Conservation (phyloP, 1,140 invertebrate genomes). For the Calliphora vicina region DNA sequence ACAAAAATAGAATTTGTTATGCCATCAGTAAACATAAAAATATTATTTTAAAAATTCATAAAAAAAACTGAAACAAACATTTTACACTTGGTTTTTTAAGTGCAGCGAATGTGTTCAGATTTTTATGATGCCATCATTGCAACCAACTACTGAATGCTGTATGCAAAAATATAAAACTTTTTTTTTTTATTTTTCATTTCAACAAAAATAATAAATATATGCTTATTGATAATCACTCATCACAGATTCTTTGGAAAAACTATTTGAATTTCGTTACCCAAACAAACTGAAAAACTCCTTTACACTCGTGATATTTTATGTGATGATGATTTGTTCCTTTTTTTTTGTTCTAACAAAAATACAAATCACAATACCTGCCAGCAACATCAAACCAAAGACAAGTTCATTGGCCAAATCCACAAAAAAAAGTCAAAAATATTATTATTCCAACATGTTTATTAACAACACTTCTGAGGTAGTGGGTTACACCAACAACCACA, state of each 20-base stretch:
- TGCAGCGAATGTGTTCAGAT: background rate
- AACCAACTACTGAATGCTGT: background rate
- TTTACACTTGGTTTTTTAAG: background rate
- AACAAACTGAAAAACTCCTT: background rate
- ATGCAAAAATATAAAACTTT: background rate
- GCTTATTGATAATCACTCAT: background rate
- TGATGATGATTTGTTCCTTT: too few relatives aligned
- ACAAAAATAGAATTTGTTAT: background rate
- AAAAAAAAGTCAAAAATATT: background rate
- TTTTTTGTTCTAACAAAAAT: background rate
- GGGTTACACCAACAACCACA: background rate
- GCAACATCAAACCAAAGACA: background rate
- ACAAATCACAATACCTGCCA: too few relatives aligned
- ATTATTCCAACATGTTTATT: slow-evolving; percentile 22
- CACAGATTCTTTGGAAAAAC: background rate
- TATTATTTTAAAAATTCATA: background rate
- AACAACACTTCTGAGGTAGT: slow-evolving; percentile 23
- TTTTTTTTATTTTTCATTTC: background rate
- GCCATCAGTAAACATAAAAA: background rate
- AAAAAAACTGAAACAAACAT: background rate
- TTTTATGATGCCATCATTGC: background rate
- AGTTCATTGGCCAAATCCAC: slow-evolving; percentile 14
- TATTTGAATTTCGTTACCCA: background rate
- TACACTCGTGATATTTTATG: background rate
- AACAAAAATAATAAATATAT: background rate